phyloP scores from a whole-genome alignment of 2,113 vertebrate species.

The Silurus glanis region DNA sequence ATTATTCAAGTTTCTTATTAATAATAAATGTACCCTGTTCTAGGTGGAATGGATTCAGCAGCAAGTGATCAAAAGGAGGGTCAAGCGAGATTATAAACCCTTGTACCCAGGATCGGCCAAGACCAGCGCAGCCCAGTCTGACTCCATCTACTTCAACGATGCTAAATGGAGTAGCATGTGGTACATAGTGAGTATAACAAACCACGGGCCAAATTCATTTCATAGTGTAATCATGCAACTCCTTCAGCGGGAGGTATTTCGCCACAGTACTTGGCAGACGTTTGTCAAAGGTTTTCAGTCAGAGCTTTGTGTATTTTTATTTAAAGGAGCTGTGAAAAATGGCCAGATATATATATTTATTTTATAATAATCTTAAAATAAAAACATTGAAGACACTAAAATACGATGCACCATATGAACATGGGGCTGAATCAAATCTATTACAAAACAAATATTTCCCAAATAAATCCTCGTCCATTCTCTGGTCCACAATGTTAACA shows the following conservation, averaged over 20 bases:
- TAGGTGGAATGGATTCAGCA: conserved; percentile 98
- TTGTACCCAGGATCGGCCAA: conserved; percentile 76
- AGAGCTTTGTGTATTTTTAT: background rate
- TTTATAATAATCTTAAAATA: background rate
- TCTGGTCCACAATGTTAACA: background rate
- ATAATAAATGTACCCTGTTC: conserved; percentile 41
- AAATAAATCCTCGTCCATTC: background rate
- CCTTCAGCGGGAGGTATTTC: background rate
- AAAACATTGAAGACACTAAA: background rate
- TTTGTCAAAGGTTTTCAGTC: background rate
- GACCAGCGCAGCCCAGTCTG: conserved; percentile 73
- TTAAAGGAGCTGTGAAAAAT: background rate
- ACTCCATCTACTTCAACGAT: conserved; percentile 88
- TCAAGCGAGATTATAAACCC: conserved; percentile 93
- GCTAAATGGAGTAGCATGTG: conserved; percentile 99
- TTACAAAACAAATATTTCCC: background rate
- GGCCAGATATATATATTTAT: background rate
- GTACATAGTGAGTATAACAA: conserved; percentile 90
- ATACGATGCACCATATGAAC: no score
- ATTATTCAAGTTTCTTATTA: no score
- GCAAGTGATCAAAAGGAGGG: conserved; percentile 93
- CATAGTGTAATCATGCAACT: background rate
- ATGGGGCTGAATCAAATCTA: background rate
- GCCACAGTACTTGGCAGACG: background rate
- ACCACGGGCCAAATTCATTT: background rate